A percentile compares a stretch with the other conserved stretches of the same genome.
These are phyloP conservation scores for Oreotrochilus melanogaster DNA, from an alignment of 2,113 vertebrate genomes.

Conservation along the genomic window DNA sequence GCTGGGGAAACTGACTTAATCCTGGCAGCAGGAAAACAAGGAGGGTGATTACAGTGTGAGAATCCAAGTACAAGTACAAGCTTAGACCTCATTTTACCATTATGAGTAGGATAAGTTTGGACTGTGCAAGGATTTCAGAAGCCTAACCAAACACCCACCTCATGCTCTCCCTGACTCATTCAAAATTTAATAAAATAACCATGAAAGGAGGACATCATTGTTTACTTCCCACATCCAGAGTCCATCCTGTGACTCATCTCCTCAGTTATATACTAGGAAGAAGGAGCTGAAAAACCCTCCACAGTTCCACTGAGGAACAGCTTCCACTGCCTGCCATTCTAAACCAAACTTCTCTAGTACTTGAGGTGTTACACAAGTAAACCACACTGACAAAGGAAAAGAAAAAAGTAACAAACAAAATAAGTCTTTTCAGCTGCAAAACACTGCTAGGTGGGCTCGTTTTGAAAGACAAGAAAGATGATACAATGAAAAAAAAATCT, in stretches of 20 bases:
- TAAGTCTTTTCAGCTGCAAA: background rate
- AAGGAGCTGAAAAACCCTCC: background rate
- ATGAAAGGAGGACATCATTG: background rate
- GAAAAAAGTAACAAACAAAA: background rate
- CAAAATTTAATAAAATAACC: background rate
- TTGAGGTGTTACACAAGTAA: background rate
- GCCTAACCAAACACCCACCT: background rate
- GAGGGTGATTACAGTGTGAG: background rate
- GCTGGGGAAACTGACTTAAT: background rate
- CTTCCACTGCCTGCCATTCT: background rate
- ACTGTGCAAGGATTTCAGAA: background rate
- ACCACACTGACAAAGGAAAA: background rate
- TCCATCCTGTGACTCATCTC: constrained; percentile 31
- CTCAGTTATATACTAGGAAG: background rate
- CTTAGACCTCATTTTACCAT: background rate
- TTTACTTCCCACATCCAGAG: constrained; percentile 32
- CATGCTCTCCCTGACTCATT: background rate
- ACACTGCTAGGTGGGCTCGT: background rate
- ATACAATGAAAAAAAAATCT: background rate
- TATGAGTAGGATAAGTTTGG: background rate
- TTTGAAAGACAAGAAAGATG: constrained; percentile 1
- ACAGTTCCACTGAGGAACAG: background rate
- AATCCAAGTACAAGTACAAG: background rate
- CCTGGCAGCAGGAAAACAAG: background rate
- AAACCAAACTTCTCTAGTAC: background rate